Evolutionary conservation across 2,888 invertebrate genomes (phyloP).

Genomic region (Tachina grossa): DNA sequence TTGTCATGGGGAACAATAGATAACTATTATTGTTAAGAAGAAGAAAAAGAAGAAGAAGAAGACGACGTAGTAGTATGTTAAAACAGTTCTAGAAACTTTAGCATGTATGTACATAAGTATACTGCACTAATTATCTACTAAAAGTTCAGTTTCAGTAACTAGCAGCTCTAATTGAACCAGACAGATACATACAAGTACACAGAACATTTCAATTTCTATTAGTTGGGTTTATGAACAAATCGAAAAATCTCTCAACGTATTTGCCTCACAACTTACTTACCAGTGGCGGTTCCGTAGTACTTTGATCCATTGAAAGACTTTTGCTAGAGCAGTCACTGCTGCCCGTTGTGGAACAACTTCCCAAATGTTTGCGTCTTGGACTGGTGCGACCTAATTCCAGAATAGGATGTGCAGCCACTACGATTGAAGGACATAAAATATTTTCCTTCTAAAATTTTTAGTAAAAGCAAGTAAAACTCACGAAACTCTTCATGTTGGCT

Average conservation of each 20-base stretch:
- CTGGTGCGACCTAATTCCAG: constrained; percentile 84
- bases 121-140: too few relatives aligned
- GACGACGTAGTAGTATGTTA: too few relatives aligned
- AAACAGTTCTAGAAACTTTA: too few relatives aligned
- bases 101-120: too few relatives aligned
- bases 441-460: not conserved
- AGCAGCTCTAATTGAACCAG: too few relatives aligned
- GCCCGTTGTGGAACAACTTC: constrained; percentile 86
- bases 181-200: too few relatives aligned
- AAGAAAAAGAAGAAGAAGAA: too few relatives aligned
- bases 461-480: constrained; percentile 80
- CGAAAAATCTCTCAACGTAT: not conserved
- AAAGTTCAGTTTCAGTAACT: too few relatives aligned
- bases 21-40: too few relatives aligned
- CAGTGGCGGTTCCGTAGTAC: constrained; percentile 78
- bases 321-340: constrained; percentile 87
- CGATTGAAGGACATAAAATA: not conserved
- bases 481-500: constrained; percentile 88
- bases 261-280: constrained; percentile 66
- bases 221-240: not conserved
- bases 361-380: constrained; percentile 83
- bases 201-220: too few relatives aligned
- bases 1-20: too few relatives aligned
- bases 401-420: constrained; percentile 88
- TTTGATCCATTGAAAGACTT: constrained; percentile 83